Conservation (phyloP, 2,888 invertebrate genomes). For the Thereva unica region DNA sequence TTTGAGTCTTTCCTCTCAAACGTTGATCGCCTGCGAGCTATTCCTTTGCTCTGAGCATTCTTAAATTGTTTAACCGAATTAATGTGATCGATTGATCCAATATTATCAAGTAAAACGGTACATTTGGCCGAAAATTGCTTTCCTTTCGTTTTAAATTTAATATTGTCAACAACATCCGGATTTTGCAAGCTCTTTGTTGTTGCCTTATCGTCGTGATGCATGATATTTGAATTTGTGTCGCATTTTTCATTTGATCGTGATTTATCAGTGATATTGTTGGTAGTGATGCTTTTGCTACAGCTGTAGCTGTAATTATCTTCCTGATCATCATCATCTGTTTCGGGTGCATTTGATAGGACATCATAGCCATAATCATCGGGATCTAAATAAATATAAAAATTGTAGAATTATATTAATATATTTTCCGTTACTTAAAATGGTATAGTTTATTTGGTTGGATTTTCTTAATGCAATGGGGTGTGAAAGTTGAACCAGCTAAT, state of each 20-base stretch:
- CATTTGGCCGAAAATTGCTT: slow-evolving; percentile 47
- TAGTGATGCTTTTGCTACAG: not conserved
- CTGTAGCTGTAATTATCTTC: slow-evolving; percentile 68
- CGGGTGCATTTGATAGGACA: slow-evolving; percentile 55
- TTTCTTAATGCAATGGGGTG: too few species aligned
- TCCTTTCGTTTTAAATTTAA: slow-evolving; percentile 20
- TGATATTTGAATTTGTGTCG: slow-evolving; percentile 40
- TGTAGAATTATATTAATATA: too few species aligned
- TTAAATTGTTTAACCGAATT: slow-evolving; percentile 43
- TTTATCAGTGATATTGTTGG: slow-evolving; percentile 2
- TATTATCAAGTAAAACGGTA: slow-evolving; percentile 47
- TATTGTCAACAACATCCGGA: not conserved
- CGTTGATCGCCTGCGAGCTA: slow-evolving; percentile 21
- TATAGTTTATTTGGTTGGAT: too few species aligned
- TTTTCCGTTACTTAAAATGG: too few species aligned
- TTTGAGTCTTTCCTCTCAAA: slow-evolving; percentile 54
- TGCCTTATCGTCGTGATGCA: slow-evolving; percentile 30
- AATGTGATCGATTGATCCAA: slow-evolving; percentile 38
- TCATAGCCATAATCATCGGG: slow-evolving; percentile 56
- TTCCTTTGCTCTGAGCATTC: slow-evolving; percentile 33
- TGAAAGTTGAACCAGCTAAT: too few species aligned
- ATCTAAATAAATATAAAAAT: slow-evolving; percentile 54
- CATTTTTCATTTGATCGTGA: slow-evolving; percentile 29
- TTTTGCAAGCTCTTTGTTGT: too few species aligned
- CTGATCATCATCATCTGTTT: slow-evolving; percentile 59